These are phyloP conservation scores for Cataglyphis rosenhaueri DNA, from an alignment of 2,888 invertebrate genomes.

Conservation along the genomic window DNA sequence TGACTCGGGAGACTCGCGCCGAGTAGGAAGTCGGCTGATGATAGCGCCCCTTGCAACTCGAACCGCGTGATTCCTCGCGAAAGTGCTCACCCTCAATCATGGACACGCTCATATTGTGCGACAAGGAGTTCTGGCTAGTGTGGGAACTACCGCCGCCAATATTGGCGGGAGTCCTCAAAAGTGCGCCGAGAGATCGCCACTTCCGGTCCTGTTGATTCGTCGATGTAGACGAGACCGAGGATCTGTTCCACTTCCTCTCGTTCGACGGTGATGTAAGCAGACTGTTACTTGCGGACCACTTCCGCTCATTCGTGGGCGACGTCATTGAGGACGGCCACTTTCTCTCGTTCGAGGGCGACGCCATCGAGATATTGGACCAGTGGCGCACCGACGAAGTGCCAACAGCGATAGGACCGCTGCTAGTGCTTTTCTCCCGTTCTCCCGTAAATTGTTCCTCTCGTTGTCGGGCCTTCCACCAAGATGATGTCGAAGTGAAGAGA, in stretches of 20 bases:
- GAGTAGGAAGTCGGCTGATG: slow-evolving; percentile 78
- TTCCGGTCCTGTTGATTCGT: slow-evolving; percentile 83
- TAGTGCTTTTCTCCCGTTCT: slow-evolving; percentile 38
- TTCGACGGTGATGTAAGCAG: slow-evolving; percentile 70
- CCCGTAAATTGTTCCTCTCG: slow-evolving; percentile 78
- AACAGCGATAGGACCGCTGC: slow-evolving; percentile 36
- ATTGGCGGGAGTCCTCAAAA: slow-evolving; percentile 81
- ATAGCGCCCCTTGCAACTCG: slow-evolving; percentile 68
- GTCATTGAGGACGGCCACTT: slow-evolving; percentile 77
- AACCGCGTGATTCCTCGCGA: slow-evolving; percentile 63
- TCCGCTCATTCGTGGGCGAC: slow-evolving; percentile 75
- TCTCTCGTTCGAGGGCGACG: slow-evolving; percentile 78
- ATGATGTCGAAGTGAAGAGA: slow-evolving; percentile 83
- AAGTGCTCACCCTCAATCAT: slow-evolving; percentile 78
- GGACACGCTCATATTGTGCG: slow-evolving; percentile 81
- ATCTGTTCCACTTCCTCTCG: slow-evolving; percentile 80
- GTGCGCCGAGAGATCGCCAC: slow-evolving; percentile 86
- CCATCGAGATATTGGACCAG: slow-evolving; percentile 78
- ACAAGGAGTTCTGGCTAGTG: slow-evolving; percentile 76
- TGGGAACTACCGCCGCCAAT: slow-evolving; percentile 72
- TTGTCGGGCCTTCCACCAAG: slow-evolving; percentile 84
- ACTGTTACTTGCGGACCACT: slow-evolving; percentile 78
- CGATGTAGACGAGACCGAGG: slow-evolving; percentile 77
- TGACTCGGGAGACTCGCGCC: slow-evolving; percentile 76
- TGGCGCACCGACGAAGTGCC: slow-evolving; percentile 79